Base-by-base conservation (phyloP, 2,888 invertebrate species). In the Luperina testacea region DNA sequence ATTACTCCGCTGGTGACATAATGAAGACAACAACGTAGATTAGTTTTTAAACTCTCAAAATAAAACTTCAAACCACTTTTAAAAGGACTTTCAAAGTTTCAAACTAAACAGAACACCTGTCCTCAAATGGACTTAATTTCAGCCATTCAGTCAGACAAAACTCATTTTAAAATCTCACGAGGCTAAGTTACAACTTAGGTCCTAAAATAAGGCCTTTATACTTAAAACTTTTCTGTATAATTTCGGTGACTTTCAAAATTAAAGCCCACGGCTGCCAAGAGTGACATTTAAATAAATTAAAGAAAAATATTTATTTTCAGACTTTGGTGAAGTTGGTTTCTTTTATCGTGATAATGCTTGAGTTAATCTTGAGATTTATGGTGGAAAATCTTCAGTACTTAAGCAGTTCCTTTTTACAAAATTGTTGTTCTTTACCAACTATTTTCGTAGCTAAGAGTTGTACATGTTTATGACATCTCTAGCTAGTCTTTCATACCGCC, bases 281-380 rank as follows among this genome's bases (percentile, higher is more conserved):
- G 69, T 27, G 51, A 78, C 72, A 79, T 78, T 87, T 75, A 71
- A 84, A 86, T 86, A 86, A 84, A 86, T 87, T 82, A 76, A 84
- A 82, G 67, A 76, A 77, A 57, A 64, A 76, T 69, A 84, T 86
- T 86, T 84, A 78, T 80, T 64, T 71, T 72, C 63, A 7, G 67
- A 77, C 64, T 69, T 73, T 9, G 13, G 8, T 24, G 11, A 27
- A 48, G 51, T 75, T 63, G 72, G 67, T 74, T 76, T 68, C 59
- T 72, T 81, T 79, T 83, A 64, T 85, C 65, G 45, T 61, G 42
- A 42, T 38, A 72, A 72, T 74, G 13, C 13, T 74, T n/a, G 11
- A 57, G 65, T 11, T 74, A 51, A 80, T 72, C 72, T 75, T 48
- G 15, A 17, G 59, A 72, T 78, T 85, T 78, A 74, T 72, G 64